Evolutionary conservation across 1,140 invertebrate genomes (phyloP), one percentile per base, ranked within the genome.

Genomic region (Phortica variegata): DNA sequence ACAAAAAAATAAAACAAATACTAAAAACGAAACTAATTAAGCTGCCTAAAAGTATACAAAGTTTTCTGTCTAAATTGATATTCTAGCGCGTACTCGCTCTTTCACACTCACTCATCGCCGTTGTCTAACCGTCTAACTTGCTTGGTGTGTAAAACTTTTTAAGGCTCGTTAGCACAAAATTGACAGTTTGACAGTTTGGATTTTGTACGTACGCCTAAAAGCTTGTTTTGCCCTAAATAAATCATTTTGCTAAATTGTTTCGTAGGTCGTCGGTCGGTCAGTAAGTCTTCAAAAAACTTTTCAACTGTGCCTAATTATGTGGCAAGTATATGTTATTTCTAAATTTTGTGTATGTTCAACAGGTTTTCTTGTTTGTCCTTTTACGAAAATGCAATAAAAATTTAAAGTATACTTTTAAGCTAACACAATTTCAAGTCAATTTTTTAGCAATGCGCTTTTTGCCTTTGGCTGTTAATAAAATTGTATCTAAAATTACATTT

Each of bases 171-270:
- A 71, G 60, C 66, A 68, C 60, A 60, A 66, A 66, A 71, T 71
- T 71, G 66, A 71, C 66, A 71, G 66, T 71, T 71, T 71, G 66
- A 71, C 66, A 71, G 66, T 69, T 66, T 57, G 58, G 65, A 69
- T 6, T 6, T 29, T 12, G 26, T 29, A 29, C 26, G 26, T 29
- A 29, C 26, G 26, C 12, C 6, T 7, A 6, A 7, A 29, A 6
- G 26, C n/a, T n/a, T 40, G 43, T 46, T 32, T 43, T 65, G 62
- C 60, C 63, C 63, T 66, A 68, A 68, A 68, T 68, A 68, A 68
- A 68, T 68, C 63, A 68, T 68, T 68, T 63, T 60, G 63, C 60
- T 68, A 68, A 68, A 68, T 68, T 68, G 60, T n/a, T n/a, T n/a
- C n/a, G n/a, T n/a, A n/a, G n/a, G n/a, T n/a, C n/a, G n/a, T n/a